Conservation (phyloP, 2,888 invertebrate species). For the Papilio elwesi region DNA sequence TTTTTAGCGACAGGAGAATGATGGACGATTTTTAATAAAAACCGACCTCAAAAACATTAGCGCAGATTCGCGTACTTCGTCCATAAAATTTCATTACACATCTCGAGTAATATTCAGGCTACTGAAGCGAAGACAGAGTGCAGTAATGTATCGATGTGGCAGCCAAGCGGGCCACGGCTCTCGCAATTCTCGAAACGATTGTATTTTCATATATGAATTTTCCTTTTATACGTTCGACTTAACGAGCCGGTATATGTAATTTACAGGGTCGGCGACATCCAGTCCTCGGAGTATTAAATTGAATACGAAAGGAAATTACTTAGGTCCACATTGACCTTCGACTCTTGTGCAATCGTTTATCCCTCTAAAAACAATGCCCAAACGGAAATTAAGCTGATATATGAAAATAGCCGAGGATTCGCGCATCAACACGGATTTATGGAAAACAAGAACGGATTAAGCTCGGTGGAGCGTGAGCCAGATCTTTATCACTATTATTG, state of each 20-base stretch:
- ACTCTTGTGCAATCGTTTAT: slow-evolving; percentile 75
- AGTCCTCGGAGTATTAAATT: slow-evolving; percentile 76
- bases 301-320: slow-evolving; percentile 79
- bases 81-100: slow-evolving; percentile 37
- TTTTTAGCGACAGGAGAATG: slow-evolving; percentile 44
- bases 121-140: slow-evolving; percentile 26
- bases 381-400: slow-evolving; percentile 79
- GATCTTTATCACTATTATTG: slow-evolving; percentile 39
- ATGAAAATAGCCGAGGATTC: slow-evolving; percentile 48
- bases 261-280: slow-evolving; percentile 62
- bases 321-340: slow-evolving; percentile 70
- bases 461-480: slow-evolving; percentile 27
- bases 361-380: slow-evolving; percentile 76
- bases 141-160: slow-evolving; percentile 17
- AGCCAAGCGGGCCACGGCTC: slow-evolving; percentile 18
- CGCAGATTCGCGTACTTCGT: slow-evolving; percentile 35
- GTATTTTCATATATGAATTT: slow-evolving; percentile 57
- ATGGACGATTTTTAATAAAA: slow-evolving; percentile 53
- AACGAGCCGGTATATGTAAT: slow-evolving; percentile 58
- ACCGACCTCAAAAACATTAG: slow-evolving; percentile 34
- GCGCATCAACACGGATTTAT: slow-evolving; percentile 56
- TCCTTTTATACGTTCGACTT: slow-evolving; percentile 56
- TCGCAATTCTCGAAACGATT: slow-evolving; percentile 54
- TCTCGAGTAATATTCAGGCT: slow-evolving; percentile 26
- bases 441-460: slow-evolving; percentile 36